Evolutionary conservation across 2,888 invertebrate species (phyloP), one percentile per base, ranked within the genome.

Genomic region (Parnassius orleans): DNA sequence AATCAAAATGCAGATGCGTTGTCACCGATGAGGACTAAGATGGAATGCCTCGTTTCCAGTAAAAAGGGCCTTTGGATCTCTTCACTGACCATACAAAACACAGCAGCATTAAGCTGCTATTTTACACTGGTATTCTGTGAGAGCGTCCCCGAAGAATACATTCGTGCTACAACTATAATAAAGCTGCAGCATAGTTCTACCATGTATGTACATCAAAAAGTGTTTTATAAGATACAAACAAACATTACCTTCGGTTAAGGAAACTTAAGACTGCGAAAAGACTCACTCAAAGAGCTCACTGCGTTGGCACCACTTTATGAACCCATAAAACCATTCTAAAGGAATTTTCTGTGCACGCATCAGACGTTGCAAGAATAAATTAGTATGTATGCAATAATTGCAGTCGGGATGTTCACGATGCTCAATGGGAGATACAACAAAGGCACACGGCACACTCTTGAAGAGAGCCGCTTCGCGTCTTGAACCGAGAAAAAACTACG

Each of bases 401-500:
- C 77, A 64, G 72, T 64, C 64, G 65, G 66, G 68, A 76, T 76
- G 70, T 74, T 72, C 69, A 66, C 64, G 76, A 78, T 79, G 68
- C 68, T 78, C 74, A 80, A 80, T 79, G 77, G 74, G 65, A 80
- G 77, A 80, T 81, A 76, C 70, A 77, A 82, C 76, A 81, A 81
- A 81, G 74, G 78, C 70, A 75, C 76, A 80, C 80, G 74, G 78
- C 70, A 75, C 76, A 80, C 80, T 73, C 77, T 81, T 78, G 76
- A 76, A 77, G 71, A 74, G 69, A 71, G 73, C 78, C 75, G 80
- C 74, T 72, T 78, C 74, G 80, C 74, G 69, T 77, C 24, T 74
- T 78, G 77, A 78, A 75, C 72, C 62, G 74, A 80, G 81, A 87
- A 89, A 88, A 88, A 87, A 87, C 81, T 83, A 85, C 82, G 73